A percentile compares a stretch with the other conserved stretches of the same genome.
phyloP scores from a whole-genome alignment of 2,797 vertebrate genomes.

The Hydrolagus colliei region DNA sequence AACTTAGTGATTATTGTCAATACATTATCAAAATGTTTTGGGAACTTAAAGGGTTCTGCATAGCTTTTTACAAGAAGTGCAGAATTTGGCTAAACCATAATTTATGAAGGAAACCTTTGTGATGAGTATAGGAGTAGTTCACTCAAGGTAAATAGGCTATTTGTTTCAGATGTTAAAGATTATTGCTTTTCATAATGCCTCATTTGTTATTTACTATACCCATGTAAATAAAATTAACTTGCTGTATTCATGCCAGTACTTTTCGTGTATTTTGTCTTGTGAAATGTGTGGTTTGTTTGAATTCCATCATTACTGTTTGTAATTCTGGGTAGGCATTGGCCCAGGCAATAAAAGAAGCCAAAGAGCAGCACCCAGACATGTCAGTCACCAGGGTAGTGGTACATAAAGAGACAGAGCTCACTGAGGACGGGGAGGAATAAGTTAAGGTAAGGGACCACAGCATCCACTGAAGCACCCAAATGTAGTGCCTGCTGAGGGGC shows the following conservation, averaged over 20 bases:
- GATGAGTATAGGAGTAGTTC: not conserved
- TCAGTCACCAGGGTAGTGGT: constrained; percentile 96
- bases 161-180: not conserved
- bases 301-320: constrained; percentile 40
- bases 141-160: not conserved
- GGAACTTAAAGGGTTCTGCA: no score
- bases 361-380: constrained; percentile 99
- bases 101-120: not conserved
- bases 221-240: not conserved
- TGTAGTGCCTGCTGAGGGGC: not conserved
- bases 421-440: constrained; percentile 76
- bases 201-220: not conserved
- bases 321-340: constrained; percentile 75
- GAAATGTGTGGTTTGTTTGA: constrained; percentile 42
- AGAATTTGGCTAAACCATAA: not conserved
- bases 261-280: constrained; percentile 44
- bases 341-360: constrained; percentile 97
- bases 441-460: constrained; percentile 46
- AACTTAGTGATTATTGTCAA: no score
- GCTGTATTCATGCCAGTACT: constrained; percentile 39
- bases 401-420: constrained; percentile 94
- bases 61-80: not conserved
- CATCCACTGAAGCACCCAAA: not conserved
- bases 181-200: not conserved
- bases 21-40: not conserved